phyloP scores from a whole-genome alignment of 2,113 vertebrate genomes.

The Motacilla tschutschensis region DNA sequence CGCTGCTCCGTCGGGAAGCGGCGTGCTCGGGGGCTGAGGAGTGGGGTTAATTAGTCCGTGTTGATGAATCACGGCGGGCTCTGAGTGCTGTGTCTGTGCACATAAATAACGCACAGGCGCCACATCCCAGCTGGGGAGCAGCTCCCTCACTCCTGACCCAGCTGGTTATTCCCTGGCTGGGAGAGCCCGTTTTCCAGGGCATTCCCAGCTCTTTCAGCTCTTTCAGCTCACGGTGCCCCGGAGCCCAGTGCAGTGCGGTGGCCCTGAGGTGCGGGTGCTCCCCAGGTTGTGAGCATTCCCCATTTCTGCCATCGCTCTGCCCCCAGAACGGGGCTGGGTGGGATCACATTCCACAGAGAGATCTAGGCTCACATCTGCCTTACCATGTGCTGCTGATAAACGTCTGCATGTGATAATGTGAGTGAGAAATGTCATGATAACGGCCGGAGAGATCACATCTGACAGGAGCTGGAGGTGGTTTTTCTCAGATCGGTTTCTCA shows the following conservation, averaged over 20 bases:
- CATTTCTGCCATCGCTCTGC: not conserved
- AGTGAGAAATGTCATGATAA: not conserved
- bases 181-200: fast-evolving
- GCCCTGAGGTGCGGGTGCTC: not conserved
- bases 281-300: not conserved
- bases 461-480: not conserved
- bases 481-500: not conserved
- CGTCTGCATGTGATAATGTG: not conserved
- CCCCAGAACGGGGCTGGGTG: not conserved
- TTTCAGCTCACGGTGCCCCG: fast-evolving
- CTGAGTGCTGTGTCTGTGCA: fast-evolving
- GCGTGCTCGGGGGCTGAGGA: fast-evolving
- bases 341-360: not conserved
- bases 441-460: not conserved
- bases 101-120: fast-evolving
- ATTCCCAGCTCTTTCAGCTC: not conserved
- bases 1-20: fast-evolving
- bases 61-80: not conserved
- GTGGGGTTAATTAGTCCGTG: fast-evolving
- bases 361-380: not conserved
- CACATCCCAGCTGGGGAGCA: not conserved
- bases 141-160: not conserved
- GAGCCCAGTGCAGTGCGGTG: fast-evolving
- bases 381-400: not conserved
- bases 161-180: not conserved